Evolutionary conservation across 2,113 vertebrate genomes (phyloP).

Genomic region (Pteronura brasiliensis): DNA sequence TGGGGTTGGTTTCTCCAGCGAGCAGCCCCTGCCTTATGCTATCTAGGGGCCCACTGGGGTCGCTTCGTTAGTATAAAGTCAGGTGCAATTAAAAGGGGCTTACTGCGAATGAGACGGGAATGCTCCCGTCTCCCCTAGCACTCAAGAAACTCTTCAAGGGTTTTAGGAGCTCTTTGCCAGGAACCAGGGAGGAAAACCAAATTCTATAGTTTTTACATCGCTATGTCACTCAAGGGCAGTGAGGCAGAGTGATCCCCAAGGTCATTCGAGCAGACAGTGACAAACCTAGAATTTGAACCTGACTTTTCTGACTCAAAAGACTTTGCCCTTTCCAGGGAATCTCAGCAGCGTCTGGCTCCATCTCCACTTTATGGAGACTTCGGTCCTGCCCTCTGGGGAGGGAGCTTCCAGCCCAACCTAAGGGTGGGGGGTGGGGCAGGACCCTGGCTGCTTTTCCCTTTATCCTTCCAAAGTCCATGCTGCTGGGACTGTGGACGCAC

Average conservation of each 20-base stretch:
- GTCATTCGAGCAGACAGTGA: neutral
- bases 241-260: neutral
- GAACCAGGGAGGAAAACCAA: neutral
- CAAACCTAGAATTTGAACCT: neutral
- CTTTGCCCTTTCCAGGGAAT: neutral
- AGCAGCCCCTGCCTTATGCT: neutral
- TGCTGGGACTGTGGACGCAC: neutral
- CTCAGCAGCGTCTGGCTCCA: fast-evolving
- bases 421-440: neutral
- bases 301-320: neutral
- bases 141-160: neutral
- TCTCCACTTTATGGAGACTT: neutral
- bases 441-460: neutral
- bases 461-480: neutral
- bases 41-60: neutral
- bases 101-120: neutral
- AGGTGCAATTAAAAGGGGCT: neutral
- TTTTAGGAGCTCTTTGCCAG: neutral
- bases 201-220: neutral
- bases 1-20: neutral
- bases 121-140: neutral
- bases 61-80: neutral
- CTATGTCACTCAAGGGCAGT: neutral
- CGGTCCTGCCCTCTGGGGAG: neutral
- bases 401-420: neutral